These are phyloP conservation scores for Holcopasites calliopsidis DNA, from an alignment of 1,140 invertebrate species.

Conservation along the genomic window DNA sequence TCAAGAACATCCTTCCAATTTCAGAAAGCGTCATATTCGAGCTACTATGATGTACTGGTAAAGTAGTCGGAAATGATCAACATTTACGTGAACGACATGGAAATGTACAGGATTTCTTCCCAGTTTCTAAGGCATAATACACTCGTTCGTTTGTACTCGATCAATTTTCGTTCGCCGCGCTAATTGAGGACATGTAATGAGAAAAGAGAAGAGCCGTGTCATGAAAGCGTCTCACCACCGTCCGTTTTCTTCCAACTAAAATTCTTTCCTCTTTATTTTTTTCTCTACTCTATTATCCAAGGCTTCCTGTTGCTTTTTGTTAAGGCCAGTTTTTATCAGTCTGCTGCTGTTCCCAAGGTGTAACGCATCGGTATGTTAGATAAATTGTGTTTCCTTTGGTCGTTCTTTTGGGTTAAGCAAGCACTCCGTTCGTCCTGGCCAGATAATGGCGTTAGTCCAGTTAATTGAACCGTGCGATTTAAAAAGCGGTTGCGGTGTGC, in stretches of 20 bases:
- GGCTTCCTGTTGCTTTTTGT: too few species aligned
- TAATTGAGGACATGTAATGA: constrained; percentile 24
- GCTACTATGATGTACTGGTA: too few species aligned
- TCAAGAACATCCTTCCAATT: too few species aligned
- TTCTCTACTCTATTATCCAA: neutral
- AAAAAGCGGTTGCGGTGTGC: neutral
- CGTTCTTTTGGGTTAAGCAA: constrained; percentile 11
- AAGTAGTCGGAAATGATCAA: too few species aligned
- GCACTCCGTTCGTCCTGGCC: neutral
- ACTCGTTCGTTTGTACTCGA: constrained; percentile 2
- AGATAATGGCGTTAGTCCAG: neutral
- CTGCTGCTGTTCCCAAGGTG: neutral
- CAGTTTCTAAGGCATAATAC: neutral
- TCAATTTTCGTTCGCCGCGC: constrained; percentile 7
- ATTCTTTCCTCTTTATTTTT: neutral
- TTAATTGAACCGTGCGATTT: constrained; percentile 10
- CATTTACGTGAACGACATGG: neutral
- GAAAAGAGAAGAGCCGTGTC: neutral
- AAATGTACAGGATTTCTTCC: neutral
- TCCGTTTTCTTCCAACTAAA: neutral
- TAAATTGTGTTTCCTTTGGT: neutral
- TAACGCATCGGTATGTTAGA: neutral
- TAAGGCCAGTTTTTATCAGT: too few species aligned
- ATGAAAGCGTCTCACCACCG: neutral
- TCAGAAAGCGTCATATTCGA: too few species aligned